Percentiles rank a stretch among this genome's conserved stretches.
These are phyloP conservation scores for Listronotus bonariensis DNA, from an alignment of 1,140 invertebrate genomes.

Conservation along the genomic window DNA sequence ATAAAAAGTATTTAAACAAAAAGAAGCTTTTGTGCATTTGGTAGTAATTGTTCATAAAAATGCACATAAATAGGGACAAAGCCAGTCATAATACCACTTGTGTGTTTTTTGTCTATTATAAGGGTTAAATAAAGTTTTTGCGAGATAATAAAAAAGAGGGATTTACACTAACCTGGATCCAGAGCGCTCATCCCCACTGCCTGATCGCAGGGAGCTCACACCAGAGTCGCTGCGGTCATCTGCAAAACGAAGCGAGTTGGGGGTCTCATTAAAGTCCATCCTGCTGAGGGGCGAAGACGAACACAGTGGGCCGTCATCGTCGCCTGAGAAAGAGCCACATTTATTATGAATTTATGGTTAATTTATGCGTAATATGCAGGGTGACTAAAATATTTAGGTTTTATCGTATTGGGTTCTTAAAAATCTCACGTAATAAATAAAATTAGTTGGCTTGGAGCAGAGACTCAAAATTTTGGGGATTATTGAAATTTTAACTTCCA, in stretches of 20 bases:
- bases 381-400: no score
- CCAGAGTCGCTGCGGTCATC: conserved; percentile 67
- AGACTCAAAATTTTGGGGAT: no score
- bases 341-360: not conserved
- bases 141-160: no score
- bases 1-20: no score
- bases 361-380: not conserved
- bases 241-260: conserved; percentile 51
- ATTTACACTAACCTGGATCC: conserved; percentile 57
- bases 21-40: no score
- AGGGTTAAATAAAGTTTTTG: no score
- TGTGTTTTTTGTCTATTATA: no score
- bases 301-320: conserved; percentile 52
- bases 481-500: no score
- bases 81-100: no score
- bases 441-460: not conserved
- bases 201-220: conserved; percentile 65
- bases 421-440: not conserved
- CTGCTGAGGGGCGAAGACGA: conserved; percentile 48
- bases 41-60: no score
- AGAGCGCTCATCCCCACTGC: conserved; percentile 75
- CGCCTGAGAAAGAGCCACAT: conserved; percentile 30
- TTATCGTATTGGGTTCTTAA: no score
- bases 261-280: conserved; percentile 48
- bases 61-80: no score